These are phyloP conservation scores for Argyresthia goedartella DNA, from an alignment of 2,888 invertebrate genomes.

Conservation along the genomic window DNA sequence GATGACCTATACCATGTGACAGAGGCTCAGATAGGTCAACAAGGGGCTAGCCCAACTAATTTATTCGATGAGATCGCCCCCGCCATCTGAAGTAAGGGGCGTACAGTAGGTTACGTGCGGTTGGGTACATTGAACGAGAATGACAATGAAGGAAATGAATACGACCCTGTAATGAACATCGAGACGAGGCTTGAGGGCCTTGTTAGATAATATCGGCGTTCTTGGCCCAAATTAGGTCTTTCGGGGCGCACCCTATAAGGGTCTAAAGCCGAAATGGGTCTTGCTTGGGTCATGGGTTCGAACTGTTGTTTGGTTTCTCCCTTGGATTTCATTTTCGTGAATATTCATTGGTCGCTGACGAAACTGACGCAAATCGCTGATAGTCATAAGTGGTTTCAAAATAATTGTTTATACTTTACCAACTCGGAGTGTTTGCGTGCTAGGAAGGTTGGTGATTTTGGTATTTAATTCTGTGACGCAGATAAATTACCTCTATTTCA, in stretches of 20 bases:
- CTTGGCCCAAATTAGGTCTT: background rate
- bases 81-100: background rate
- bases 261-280: background rate
- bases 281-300: background rate
- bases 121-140: conserved; percentile 12
- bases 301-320: background rate
- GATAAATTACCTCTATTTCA: too few species aligned
- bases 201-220: background rate
- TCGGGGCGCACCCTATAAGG: background rate
- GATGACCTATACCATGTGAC: background rate
- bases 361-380: too few species aligned
- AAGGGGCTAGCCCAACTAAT: background rate
- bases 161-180: conserved; percentile 11
- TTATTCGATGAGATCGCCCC: background rate
- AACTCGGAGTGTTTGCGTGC: too few species aligned
- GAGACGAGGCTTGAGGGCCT: background rate
- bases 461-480: too few species aligned
- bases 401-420: too few species aligned
- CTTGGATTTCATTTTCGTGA: background rate
- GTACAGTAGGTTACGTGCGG: background rate
- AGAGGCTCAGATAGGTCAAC: background rate
- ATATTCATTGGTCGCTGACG: too few species aligned
- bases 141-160: conserved; percentile 13
- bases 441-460: too few species aligned
- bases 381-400: too few species aligned